phyloP scores from a whole-genome alignment of 2,113 vertebrate species.

The Plotosus lineatus region DNA sequence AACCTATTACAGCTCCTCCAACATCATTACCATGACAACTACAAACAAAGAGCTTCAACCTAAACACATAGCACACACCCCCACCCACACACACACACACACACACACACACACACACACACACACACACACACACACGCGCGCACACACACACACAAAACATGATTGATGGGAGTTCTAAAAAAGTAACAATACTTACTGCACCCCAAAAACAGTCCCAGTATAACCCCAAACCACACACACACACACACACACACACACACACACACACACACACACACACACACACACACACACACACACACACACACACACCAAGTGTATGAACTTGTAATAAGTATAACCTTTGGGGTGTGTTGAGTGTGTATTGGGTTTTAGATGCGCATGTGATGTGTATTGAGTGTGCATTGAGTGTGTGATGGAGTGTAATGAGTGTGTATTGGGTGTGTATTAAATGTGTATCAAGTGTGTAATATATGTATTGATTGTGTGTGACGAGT shows the following conservation, averaged over 20 bases:
- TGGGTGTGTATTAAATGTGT: background rate
- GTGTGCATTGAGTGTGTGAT: background rate
- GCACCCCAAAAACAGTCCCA: background rate
- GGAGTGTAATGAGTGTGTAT: background rate
- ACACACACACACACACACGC: background rate
- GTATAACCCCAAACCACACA: background rate
- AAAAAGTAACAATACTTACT: slow-evolving; percentile 27
- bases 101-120: background rate
- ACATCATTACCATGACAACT: slow-evolving; percentile 32
- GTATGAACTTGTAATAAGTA: background rate
- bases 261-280: slow-evolving; percentile 21
- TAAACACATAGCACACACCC: background rate
- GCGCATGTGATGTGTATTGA: background rate
- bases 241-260: slow-evolving; percentile 32
- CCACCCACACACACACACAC: background rate
- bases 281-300: background rate
- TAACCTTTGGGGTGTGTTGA: background rate
- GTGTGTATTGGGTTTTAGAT: too few relatives aligned
- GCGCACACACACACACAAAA: background rate
- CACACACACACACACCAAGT: background rate
- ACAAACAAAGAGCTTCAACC: slow-evolving; percentile 33
- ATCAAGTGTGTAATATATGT: background rate
- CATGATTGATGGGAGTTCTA: slow-evolving; percentile 10
- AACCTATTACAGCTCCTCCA: slow-evolving; percentile 5
- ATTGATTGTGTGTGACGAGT: background rate